Evolutionary conservation across 2,113 vertebrate genomes (phyloP), one percentile per base, ranked within the genome.

Genomic region (Chauna torquata): DNA sequence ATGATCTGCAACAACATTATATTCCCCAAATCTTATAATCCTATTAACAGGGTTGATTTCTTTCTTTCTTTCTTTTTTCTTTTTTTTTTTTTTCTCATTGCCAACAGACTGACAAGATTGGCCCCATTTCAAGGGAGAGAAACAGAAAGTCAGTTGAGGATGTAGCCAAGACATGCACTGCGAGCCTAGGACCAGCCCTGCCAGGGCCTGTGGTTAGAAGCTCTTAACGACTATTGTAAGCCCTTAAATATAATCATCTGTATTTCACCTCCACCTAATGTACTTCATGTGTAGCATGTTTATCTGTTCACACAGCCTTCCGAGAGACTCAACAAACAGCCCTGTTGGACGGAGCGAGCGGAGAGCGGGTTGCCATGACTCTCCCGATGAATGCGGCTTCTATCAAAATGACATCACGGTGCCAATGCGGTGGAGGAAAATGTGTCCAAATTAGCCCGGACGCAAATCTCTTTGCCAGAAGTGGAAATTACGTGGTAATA

Each of bases 221-320:
- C 98, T 98, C 97, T 98, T 98, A 98, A 98, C 98, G 79, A 98
- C 97, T 98, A 98, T 98, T 99, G 98, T 98, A 98, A 98, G 98
- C 94, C 97, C 97, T 98, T 98, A 98, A 98, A 97, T 89, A 96
- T 97, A 97, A 98, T 98, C 96, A 96, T 98, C 97, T 98, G 97
- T 97, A 95, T 97, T 98, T 98, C 96, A 97, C 95, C 94, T 97
- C 93, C 96, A 97, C 97, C 96, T 98, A 98, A 98, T 86, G 61
- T 80, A 79, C 98, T 98, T 97, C 97, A 93, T 97, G 97, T 97
- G 97, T 81, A 97, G 88, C 89, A 66, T 54, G 76, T 97, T 96
- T 94, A 97, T 94, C 90, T 88, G 75, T 71, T 95, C 57, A 1
- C 77, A 62, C 71, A 82, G 95, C 24, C 82, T 79, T 94, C 86